Conservation (phyloP, 2,113 vertebrate species). For the Patagioenas fasciata region DNA sequence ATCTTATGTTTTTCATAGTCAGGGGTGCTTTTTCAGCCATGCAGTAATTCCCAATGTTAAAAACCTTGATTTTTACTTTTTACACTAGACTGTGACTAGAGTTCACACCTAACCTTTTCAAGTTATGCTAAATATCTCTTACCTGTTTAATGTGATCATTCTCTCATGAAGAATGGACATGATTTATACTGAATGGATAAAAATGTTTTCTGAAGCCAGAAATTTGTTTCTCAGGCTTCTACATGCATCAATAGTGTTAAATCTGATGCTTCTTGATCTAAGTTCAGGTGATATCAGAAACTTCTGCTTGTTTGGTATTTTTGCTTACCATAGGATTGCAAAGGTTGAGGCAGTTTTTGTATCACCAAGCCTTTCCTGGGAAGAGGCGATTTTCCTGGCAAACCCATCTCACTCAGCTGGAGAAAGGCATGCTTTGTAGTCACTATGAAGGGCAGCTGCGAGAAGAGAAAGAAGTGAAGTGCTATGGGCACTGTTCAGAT, state of each 20-base stretch:
- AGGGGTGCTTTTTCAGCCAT: slow-evolving; percentile 46
- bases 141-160: not conserved
- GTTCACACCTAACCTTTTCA: slow-evolving; percentile 52
- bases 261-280: not conserved
- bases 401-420: not conserved
- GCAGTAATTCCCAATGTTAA: slow-evolving; percentile 55
- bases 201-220: not conserved
- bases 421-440: not conserved
- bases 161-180: not conserved
- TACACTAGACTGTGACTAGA: slow-evolving; percentile 41
- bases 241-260: not conserved
- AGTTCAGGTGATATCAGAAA: not conserved
- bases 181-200: not conserved
- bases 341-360: not conserved
- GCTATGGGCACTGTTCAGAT: not conserved
- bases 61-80: slow-evolving; percentile 44
- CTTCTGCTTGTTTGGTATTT: not conserved
- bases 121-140: not conserved
- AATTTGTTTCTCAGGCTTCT: not conserved
- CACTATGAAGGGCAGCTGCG: not conserved
- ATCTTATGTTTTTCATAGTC: slow-evolving; percentile 63
- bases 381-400: not conserved
- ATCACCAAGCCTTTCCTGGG: not conserved
- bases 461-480: not conserved
- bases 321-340: not conserved